Conservation (phyloP, 2,797 vertebrate genomes). For the Enteromius viviparus region DNA sequence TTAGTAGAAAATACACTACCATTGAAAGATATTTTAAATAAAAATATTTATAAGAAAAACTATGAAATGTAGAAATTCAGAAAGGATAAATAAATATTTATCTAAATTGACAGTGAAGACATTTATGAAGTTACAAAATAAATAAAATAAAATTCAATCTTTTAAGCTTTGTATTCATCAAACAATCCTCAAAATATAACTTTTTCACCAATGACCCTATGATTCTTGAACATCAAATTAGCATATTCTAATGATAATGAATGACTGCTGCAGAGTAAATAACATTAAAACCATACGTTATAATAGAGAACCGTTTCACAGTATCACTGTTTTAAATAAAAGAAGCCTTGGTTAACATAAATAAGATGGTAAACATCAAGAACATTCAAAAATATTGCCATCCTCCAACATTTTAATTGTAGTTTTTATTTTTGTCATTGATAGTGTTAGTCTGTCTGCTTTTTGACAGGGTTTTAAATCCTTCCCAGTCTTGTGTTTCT, state of each 20-base stretch:
- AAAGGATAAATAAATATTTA: too few species aligned
- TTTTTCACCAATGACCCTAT: not conserved
- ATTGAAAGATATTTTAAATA: not conserved
- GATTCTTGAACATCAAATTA: not conserved
- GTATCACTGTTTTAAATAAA: not conserved
- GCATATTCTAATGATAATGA: not conserved
- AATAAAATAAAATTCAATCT: not conserved
- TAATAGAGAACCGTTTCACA: not conserved
- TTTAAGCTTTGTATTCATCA: not conserved
- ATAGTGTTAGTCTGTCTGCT: slow-evolving; percentile 9
- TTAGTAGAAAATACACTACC: not conserved
- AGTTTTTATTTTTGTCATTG: not conserved
- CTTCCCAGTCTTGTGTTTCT: not conserved
- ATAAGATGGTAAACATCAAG: not conserved
- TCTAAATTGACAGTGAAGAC: not conserved
- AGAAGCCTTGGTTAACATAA: not conserved
- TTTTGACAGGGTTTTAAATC: slow-evolving; percentile 2
- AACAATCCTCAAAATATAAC: not conserved
- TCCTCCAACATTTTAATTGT: not conserved
- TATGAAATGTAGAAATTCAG: not conserved
- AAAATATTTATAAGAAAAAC: not conserved
- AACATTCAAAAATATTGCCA: not conserved
- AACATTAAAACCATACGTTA: not conserved
- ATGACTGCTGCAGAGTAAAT: not conserved
- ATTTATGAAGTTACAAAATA: not conserved